Conservation (phyloP, 1,140 invertebrate species). For the Camponotus pennsylvanicus region DNA sequence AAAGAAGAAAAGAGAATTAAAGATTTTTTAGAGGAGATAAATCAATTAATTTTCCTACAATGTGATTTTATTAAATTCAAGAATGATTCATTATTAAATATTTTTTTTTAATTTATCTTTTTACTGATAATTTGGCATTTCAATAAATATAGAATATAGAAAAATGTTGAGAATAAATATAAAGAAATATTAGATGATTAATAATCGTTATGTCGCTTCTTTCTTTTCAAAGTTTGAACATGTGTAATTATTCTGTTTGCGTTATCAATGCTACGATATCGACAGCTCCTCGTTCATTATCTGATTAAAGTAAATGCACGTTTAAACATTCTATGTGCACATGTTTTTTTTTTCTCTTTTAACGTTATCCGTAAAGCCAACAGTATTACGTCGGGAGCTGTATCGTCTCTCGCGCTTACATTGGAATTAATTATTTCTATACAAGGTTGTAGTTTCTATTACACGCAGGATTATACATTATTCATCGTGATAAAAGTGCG, state of each 20-base stretch:
- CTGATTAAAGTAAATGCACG: not conserved
- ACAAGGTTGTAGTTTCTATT: conserved; percentile 12
- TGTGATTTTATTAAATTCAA: too few relatives aligned
- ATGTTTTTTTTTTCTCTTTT: not conserved
- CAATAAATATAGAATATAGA: too few relatives aligned
- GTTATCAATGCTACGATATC: not conserved
- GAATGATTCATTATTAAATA: too few relatives aligned
- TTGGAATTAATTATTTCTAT: conserved; percentile 64
- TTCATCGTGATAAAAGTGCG: conserved; percentile 60
- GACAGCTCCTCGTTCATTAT: not conserved
- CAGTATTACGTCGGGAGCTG: not conserved
- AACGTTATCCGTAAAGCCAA: not conserved
- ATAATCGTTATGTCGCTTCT: not conserved
- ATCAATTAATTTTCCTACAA: too few relatives aligned
- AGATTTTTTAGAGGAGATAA: too few relatives aligned
- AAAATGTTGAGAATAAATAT: too few relatives aligned
- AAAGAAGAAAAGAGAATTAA: too few relatives aligned
- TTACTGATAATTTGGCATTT: too few relatives aligned
- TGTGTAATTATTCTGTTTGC: not conserved
- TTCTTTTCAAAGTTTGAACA: not conserved
- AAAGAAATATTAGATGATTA: conserved; percentile 12
- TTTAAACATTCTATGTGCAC: not conserved
- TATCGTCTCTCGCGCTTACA: not conserved
- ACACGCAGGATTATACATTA: conserved; percentile 58
- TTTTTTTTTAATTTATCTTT: too few relatives aligned